These are phyloP conservation scores for Junonia oenone DNA, from an alignment of 2,888 invertebrate species.

Conservation along the genomic window DNA sequence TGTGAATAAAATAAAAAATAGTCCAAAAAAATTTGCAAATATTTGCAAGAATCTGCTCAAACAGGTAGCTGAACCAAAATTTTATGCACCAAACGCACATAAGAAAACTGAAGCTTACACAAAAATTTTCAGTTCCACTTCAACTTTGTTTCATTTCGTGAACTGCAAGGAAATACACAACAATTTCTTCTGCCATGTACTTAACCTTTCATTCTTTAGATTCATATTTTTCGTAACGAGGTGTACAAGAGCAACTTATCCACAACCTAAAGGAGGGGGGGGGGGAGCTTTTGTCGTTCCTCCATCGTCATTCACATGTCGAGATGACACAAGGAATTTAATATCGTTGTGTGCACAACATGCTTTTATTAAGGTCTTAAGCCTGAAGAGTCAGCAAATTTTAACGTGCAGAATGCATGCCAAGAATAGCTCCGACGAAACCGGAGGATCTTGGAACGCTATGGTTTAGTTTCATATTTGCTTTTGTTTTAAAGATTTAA, in stretches of 20 bases:
- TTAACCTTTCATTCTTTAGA: background rate
- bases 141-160: background rate
- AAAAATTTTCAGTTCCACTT: background rate
- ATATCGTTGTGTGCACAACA: conserved; percentile 23
- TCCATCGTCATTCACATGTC: conserved; percentile 18
- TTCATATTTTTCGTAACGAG: background rate
- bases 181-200: background rate
- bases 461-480: no score
- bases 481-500: background rate
- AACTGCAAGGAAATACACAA: background rate
- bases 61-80: no score
- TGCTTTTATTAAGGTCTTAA: conserved; percentile 24
- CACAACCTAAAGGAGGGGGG: background rate
- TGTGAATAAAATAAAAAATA: no score
- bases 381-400: background rate
- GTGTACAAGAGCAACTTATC: conserved; percentile 2
- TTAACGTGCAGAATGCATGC: conserved; percentile 17
- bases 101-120: no score
- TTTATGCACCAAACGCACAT: no score
- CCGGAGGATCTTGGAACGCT: background rate
- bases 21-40: no score
- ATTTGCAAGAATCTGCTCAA: no score
- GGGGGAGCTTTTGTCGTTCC: conserved; percentile 17
- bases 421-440: background rate
- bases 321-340: conserved; percentile 28